Percentiles rank a stretch among this genome's conserved stretches.
Conservation (phyloP, 2,797 vertebrate species). For the Melanotaenia pygmaea region DNA sequence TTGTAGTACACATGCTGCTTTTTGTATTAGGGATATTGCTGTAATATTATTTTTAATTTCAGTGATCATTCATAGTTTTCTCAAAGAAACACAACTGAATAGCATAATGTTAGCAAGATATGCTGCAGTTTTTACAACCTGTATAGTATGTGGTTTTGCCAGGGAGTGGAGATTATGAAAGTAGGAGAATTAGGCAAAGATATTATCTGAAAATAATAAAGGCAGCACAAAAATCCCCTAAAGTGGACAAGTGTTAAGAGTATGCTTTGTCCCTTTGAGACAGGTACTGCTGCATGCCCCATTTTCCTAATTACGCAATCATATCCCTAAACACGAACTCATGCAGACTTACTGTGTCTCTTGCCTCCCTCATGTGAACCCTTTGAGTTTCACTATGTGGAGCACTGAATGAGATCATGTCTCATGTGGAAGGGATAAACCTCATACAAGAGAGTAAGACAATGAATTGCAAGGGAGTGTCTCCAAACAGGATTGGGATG, state of each 20-base stretch:
- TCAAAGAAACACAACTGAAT: background rate
- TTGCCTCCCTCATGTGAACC: slow-evolving; percentile 58
- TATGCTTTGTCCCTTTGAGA: slow-evolving; percentile 47
- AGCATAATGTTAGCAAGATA: background rate
- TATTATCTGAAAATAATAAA: no score
- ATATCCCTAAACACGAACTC: slow-evolving; percentile 45
- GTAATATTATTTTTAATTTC: slow-evolving; percentile 14
- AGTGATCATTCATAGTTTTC: background rate
- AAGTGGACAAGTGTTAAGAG: slow-evolving; percentile 38
- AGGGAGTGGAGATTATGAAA: background rate
- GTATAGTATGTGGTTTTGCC: background rate
- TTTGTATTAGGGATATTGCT: no score
- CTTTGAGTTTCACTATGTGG: slow-evolving; percentile 78
- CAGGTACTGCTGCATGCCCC: slow-evolving; percentile 53
- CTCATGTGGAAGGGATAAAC: slow-evolving; percentile 73
- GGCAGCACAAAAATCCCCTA: background rate
- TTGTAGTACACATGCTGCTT: no score
- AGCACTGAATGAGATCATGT: slow-evolving; percentile 83
- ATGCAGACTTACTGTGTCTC: slow-evolving; percentile 40
- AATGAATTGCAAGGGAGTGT: slow-evolving; percentile 38
- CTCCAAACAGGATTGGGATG: slow-evolving; percentile 7
- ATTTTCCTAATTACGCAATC: slow-evolving; percentile 71
- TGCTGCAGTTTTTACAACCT: background rate
- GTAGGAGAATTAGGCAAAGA: background rate
- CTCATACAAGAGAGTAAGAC: slow-evolving; percentile 45